Percentiles rank a stretch among this genome's conserved stretches.
Evolutionary conservation across 2,888 invertebrate species (phyloP).

Genomic region (Osmoderma eremita): DNA sequence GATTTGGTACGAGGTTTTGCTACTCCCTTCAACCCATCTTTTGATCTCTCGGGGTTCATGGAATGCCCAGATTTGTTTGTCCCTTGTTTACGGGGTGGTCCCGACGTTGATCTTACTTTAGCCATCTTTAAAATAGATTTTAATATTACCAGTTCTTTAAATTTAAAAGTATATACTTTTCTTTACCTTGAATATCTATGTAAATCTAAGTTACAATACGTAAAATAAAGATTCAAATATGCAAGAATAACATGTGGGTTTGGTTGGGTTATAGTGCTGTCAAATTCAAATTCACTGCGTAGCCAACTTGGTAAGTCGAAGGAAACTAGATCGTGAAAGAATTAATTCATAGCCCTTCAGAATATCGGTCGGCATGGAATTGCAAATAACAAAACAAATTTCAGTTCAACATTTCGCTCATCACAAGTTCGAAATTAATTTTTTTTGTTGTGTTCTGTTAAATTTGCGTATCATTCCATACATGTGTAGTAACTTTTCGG

Average conservation of each 20-base stretch:
- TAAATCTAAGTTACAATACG: no score
- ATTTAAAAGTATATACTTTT: no score
- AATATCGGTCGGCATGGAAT: slow-evolving; percentile 35
- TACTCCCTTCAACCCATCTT: slow-evolving; percentile 83
- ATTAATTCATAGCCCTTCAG: slow-evolving; percentile 11
- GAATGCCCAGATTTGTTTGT: slow-evolving; percentile 90
- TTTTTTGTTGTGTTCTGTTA: slow-evolving; percentile 38
- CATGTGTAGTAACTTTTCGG: slow-evolving; percentile 39
- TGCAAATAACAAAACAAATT: slow-evolving; percentile 40
- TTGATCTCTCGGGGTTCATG: slow-evolving; percentile 92
- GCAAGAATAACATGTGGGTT: slow-evolving; percentile 32
- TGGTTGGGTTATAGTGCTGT: slow-evolving; percentile 6
- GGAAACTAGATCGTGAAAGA: background rate
- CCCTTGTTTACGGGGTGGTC: slow-evolving; percentile 83
- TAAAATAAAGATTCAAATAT: no score
- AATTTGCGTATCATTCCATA: slow-evolving; percentile 38
- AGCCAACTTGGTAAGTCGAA: slow-evolving; percentile 10
- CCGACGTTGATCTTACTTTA: slow-evolving; percentile 77
- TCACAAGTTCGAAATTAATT: slow-evolving; percentile 36
- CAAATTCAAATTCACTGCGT: slow-evolving; percentile 3
- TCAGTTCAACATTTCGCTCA: slow-evolving; percentile 42
- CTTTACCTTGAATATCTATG: no score
- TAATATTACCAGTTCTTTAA: background rate
- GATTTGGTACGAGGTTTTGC: slow-evolving; percentile 87
- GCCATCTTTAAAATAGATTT: slow-evolving; percentile 68